Conservation (phyloP, 2,113 vertebrate genomes). For the Peromyscus leucopus region DNA sequence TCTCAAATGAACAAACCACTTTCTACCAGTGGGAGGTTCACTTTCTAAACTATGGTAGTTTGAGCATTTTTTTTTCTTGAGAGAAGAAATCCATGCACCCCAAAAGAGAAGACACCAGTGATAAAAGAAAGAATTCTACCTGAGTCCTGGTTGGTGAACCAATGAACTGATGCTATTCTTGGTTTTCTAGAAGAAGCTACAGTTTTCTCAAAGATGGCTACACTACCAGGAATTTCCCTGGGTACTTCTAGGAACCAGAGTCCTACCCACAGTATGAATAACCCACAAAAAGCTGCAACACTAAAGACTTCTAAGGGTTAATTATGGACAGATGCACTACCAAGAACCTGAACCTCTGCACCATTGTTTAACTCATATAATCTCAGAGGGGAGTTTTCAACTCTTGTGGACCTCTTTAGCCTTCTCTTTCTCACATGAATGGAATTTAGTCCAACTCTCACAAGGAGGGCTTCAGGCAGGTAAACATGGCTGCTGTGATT, state of each 20-base stretch:
- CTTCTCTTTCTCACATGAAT: neutral
- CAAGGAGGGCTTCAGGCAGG: neutral
- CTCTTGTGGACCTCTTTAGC: neutral
- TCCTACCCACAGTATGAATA: neutral
- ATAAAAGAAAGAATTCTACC: neutral
- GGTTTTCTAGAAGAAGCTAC: neutral
- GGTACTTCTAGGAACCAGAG: neutral
- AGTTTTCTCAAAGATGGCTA: neutral
- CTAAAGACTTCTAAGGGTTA: neutral
- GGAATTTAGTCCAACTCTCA: neutral
- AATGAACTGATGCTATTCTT: neutral
- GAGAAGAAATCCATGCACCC: neutral
- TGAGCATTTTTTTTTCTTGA: neutral
- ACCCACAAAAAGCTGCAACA: neutral
- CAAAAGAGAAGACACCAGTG: neutral
- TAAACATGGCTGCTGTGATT: neutral
- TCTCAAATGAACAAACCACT: conserved; percentile 35
- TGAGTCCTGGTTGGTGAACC: neutral
- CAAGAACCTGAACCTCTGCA: neutral
- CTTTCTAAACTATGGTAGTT: conserved; percentile 54
- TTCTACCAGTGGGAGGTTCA: conserved; percentile 24
- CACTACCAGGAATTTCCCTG: neutral
- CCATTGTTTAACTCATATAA: neutral
- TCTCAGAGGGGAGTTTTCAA: neutral
- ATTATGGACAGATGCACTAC: neutral